Evolutionary conservation across 2,113 vertebrate genomes (phyloP).

Genomic region (Epinephelus lanceolatus): DNA sequence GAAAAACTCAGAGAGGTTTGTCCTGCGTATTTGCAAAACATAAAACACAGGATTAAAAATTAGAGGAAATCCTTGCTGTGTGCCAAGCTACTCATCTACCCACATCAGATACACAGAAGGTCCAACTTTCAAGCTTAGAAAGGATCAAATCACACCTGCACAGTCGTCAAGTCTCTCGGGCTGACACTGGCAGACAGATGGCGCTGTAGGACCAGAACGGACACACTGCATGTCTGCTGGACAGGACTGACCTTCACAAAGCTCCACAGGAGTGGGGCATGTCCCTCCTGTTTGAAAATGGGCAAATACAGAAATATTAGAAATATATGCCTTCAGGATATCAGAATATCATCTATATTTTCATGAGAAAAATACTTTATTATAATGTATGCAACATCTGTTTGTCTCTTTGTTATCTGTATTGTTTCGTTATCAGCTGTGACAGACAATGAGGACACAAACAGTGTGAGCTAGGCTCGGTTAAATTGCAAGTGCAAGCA

Average conservation of each 20-base stretch:
- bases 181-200: slow-evolving; percentile 95
- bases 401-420: neutral
- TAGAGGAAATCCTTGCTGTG: too few species aligned
- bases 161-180: slow-evolving; percentile 92
- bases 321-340: neutral
- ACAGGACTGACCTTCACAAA: slow-evolving; percentile 93
- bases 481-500: neutral
- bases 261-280: slow-evolving; percentile 89
- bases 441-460: neutral
- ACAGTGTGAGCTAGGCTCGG: neutral
- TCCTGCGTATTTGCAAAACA: slow-evolving; percentile 80
- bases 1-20: slow-evolving; percentile 95
- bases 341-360: neutral
- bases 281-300: slow-evolving; percentile 84
- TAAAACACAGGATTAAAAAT: neutral
- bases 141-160: slow-evolving; percentile 84
- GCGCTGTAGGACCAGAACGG: slow-evolving; percentile 89
- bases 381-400: neutral
- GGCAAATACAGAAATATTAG: neutral
- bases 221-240: slow-evolving; percentile 97
- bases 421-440: neutral
- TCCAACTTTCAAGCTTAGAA: neutral
- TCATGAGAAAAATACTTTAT: neutral
- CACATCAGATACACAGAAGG: neutral
- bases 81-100: neutral